phyloP scores from a whole-genome alignment of 2,113 vertebrate species.

The Neofelis nebulosa region DNA sequence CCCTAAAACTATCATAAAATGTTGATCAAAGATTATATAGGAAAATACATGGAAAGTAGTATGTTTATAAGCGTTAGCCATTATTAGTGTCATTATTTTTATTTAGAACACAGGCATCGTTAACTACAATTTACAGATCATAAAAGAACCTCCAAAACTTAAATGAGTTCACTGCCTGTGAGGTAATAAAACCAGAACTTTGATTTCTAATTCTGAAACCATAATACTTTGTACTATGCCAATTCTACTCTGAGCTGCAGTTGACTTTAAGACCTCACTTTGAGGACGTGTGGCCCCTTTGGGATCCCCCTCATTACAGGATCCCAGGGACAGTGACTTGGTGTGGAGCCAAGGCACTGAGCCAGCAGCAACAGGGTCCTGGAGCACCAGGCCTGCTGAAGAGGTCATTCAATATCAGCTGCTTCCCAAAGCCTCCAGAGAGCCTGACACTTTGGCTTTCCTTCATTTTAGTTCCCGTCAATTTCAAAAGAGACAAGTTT shows the following conservation, averaged over 20 bases:
- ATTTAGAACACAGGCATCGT: neutral
- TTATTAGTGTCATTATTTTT: neutral
- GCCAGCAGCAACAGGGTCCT: neutral
- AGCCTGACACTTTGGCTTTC: neutral
- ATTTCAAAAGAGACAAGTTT: constrained; percentile 55
- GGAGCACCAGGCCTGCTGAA: neutral
- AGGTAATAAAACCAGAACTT: neutral
- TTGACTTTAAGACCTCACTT: constrained; percentile 28
- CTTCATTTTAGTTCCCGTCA: constrained; percentile 64
- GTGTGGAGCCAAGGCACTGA: neutral
- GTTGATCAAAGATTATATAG: neutral
- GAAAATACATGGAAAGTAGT: neutral
- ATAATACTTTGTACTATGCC: neutral
- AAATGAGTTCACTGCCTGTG: neutral
- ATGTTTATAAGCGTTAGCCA: neutral
- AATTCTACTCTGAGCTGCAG: neutral
- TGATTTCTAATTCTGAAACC: constrained; percentile 2
- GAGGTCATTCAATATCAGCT: constrained; percentile 32
- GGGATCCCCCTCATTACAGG: neutral
- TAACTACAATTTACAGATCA: neutral
- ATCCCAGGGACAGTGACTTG: neutral
- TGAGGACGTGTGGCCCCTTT: neutral
- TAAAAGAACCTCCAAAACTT: neutral
- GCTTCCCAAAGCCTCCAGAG: constrained; percentile 11
- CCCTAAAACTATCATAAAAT: neutral